A percentile compares a stretch with the other conserved stretches of the same genome.
Conservation (phyloP, 2,797 vertebrate genomes). For the Chloroceryle amazona region DNA sequence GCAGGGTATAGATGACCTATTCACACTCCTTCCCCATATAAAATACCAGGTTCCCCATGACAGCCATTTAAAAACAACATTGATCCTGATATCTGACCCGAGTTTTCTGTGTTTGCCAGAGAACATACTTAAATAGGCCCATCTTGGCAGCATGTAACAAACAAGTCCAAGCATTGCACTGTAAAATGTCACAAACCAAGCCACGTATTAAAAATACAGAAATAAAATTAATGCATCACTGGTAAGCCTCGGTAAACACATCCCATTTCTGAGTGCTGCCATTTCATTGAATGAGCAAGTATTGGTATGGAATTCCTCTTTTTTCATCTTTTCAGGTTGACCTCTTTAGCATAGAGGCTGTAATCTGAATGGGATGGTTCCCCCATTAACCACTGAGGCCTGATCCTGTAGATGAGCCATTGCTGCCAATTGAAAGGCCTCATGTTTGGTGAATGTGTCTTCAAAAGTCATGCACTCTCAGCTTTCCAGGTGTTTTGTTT, state of each 20-base stretch:
- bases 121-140: neutral
- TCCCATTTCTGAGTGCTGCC: neutral
- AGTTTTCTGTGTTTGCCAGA: neutral
- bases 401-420: neutral
- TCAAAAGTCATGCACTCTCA: neutral
- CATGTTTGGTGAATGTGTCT: rapidly evolving
- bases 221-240: rapidly evolving
- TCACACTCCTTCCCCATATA: slow-evolving; percentile 1
- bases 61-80: slow-evolving; percentile 40
- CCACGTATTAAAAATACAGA: neutral
- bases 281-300: rapidly evolving
- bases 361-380: neutral
- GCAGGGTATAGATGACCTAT: neutral
- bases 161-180: neutral
- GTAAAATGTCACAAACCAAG: neutral
- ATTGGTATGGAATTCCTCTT: rapidly evolving
- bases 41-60: neutral
- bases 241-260: neutral
- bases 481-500: neutral
- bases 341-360: neutral
- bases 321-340: neutral
- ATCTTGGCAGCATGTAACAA: neutral
- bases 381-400: neutral
- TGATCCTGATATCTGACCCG: neutral
- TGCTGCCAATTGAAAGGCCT: neutral